Conservation (phyloP, 2,888 invertebrate genomes). For the Caenorhabditis afra region DNA sequence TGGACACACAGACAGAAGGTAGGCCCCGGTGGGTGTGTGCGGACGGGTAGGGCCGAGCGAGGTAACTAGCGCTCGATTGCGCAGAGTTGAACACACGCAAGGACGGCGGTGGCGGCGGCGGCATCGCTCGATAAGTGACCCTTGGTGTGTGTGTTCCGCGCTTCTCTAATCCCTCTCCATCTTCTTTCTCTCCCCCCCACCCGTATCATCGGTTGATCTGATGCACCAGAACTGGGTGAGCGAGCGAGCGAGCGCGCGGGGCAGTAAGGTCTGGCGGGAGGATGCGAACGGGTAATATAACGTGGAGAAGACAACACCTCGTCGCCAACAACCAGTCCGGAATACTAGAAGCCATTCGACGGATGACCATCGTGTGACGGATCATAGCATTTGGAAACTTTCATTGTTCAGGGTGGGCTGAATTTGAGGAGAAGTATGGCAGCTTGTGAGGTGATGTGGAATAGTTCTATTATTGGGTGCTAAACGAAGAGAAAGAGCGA, state of each 20-base stretch:
- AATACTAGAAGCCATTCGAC: constrained; percentile 18
- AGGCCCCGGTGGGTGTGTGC: constrained; percentile 32
- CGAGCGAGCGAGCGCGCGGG: no score
- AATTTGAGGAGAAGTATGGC: neutral
- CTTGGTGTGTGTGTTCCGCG: constrained; percentile 41
- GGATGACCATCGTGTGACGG: constrained; percentile 27
- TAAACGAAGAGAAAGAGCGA: constrained; percentile 5
- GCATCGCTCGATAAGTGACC: constrained; percentile 60
- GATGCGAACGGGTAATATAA: constrained; percentile 12
- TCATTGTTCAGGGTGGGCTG: constrained; percentile 36
- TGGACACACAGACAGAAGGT: constrained; percentile 27
- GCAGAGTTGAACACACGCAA: constrained; percentile 60
- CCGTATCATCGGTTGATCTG: constrained; percentile 39
- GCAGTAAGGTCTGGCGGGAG: neutral
- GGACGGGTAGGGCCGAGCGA: constrained; percentile 37
- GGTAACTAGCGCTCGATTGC: constrained; percentile 62
- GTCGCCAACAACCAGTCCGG: constrained; percentile 24
- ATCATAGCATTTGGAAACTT: constrained; percentile 49
- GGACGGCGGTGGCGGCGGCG: constrained; percentile 47
- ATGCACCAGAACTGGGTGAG: constrained; percentile 14
- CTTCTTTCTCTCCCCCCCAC: neutral
- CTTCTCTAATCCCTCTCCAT: constrained; percentile 39
- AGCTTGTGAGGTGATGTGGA: constrained; percentile 21
- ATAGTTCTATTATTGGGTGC: constrained; percentile 53
- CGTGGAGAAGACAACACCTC: constrained; percentile 15